Evolutionary conservation across 2,113 vertebrate genomes (phyloP).

Genomic region (Gymnorhina tibicen): DNA sequence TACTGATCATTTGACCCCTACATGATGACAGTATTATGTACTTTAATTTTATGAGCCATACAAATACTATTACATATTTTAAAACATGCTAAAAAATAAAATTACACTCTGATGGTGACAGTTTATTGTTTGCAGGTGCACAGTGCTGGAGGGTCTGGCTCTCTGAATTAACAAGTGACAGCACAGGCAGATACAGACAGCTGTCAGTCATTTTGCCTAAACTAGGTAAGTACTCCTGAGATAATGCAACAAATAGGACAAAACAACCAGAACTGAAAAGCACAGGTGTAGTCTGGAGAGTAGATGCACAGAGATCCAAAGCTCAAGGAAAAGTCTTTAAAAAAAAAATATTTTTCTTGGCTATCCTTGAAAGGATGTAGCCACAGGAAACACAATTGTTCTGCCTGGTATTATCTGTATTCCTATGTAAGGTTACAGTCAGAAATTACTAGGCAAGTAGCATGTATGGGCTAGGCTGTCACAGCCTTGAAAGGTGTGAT

Average conservation of each 20-base stretch:
- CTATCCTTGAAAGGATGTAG: not conserved
- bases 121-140: slow-evolving; percentile 50
- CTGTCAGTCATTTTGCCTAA: not conserved
- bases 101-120: slow-evolving; percentile 23
- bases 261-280: not conserved
- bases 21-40: slow-evolving; percentile 57
- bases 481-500: not conserved
- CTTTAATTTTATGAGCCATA: slow-evolving; percentile 36
- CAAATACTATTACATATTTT: slow-evolving; percentile 44
- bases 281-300: not conserved
- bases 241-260: not conserved
- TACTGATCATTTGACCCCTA: slow-evolving; percentile 32
- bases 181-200: not conserved
- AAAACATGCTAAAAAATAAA: slow-evolving; percentile 40
- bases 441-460: not conserved
- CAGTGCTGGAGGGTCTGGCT: not conserved
- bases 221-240: not conserved
- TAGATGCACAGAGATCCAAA: not conserved
- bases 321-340: not conserved
- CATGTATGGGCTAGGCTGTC: not conserved
- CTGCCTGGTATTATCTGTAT: not conserved
- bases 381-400: not conserved
- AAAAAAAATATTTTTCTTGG: not conserved
- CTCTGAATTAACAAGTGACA: not conserved
- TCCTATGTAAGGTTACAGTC: not conserved